phyloP scores from a whole-genome alignment of 2,888 invertebrate species.

The Tetropium fuscum region DNA sequence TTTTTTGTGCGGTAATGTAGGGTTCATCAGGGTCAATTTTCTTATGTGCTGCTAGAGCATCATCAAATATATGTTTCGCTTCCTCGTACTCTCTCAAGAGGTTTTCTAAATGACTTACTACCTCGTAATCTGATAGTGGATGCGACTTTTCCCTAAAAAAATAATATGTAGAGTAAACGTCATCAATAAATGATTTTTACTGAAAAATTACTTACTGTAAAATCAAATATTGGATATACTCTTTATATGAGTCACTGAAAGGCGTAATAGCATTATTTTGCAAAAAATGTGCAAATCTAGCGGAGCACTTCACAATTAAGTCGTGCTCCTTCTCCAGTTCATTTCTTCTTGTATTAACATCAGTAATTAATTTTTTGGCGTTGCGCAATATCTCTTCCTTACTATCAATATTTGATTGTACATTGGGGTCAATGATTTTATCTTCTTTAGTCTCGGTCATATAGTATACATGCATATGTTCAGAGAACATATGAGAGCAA shows the following conservation, averaged over 20 bases:
- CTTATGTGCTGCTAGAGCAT: constrained; percentile 37
- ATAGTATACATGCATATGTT: constrained; percentile 62
- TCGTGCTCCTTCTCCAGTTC: constrained; percentile 53
- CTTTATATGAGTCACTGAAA: constrained; percentile 57
- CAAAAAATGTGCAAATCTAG: constrained; percentile 59
- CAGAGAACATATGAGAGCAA: constrained; percentile 55
- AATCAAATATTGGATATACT: constrained; percentile 58
- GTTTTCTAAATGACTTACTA: constrained; percentile 44
- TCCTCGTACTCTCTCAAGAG: constrained; percentile 51
- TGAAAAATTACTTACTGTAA: constrained; percentile 46
- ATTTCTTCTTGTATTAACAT: constrained; percentile 43
- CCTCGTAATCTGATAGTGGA: constrained; percentile 42
- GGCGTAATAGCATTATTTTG: constrained; percentile 57
- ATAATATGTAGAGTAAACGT: constrained; percentile 5
- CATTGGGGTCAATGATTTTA: constrained; percentile 48
- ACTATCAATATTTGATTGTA: constrained; percentile 47
- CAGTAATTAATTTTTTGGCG: constrained; percentile 44
- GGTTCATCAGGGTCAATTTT: constrained; percentile 26
- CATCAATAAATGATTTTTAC: no score
- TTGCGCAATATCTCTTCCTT: constrained; percentile 47
- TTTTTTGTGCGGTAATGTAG: constrained; percentile 45
- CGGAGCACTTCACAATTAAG: constrained; percentile 51
- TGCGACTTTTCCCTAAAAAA: constrained; percentile 46
- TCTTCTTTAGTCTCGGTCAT: constrained; percentile 52
- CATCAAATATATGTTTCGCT: constrained; percentile 48